Evolutionary conservation across 2,888 invertebrate species (phyloP), one percentile per base, ranked within the genome.

Genomic region (Smittia aterrima): DNA sequence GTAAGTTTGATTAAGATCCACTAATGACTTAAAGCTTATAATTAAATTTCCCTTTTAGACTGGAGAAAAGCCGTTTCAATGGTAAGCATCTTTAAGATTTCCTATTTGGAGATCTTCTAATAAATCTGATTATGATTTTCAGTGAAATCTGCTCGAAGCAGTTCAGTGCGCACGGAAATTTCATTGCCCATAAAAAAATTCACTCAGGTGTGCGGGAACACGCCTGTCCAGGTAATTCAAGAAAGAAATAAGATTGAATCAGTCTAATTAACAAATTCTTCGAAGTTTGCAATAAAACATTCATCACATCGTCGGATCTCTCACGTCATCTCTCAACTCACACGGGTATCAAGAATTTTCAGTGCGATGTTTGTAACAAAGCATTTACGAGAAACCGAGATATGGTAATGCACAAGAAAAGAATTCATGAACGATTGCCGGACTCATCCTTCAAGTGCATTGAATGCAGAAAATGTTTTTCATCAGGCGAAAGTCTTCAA

Each of bases 131-230:
- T 11, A 47, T n/a, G 13, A 13, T 13, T 47, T 47, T 22, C n/a
- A 68, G 88, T 80, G 87, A 88, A 79, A 84, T 87, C 6, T 88
- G 88, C 79, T 87, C 87, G 71, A 88, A 88, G 79, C 85, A 85
- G 77, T 88, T 88, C 79, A 85, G 87, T 0, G 87, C 87, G 0
- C 82, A 87, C 78, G 87, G 88, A 0, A 88, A 88, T 78, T 85
- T 88, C 75, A 86, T 87, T 76, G 86, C 87, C 1, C 88, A 88
- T 79, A 82, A 87, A n/a, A 88, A 88, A 80, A 88, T 87, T 38
- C 88, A 88, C 75, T 84, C 85, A 0, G 88, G 88, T 0, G 85
- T 87, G 77, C 84, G 85, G 66, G 87, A 88, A 81, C 87, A 88
- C 82, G 81, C 85, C 18, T 88, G 88, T 79, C 81, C 85, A 0